Base-by-base conservation (phyloP, 2,797 vertebrate species). In the Gallinago stenura region DNA sequence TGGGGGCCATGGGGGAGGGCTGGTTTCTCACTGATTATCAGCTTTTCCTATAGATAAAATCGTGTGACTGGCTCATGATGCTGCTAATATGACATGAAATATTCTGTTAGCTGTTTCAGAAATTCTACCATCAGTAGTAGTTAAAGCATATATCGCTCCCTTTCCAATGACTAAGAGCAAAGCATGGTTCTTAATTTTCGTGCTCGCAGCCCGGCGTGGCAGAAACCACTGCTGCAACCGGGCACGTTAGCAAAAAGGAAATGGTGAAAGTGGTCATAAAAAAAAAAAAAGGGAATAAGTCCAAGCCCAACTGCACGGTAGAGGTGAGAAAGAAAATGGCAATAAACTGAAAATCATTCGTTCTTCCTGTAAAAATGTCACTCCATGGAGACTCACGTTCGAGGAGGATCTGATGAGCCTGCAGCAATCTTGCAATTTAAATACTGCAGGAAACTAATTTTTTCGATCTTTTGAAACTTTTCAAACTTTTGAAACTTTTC, bases 361-460 rank as follows among this genome's bases (percentile, higher is more conserved):
- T 64, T 72, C 57, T 81, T n/a, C 15, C 69, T 78, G 25, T 54
- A 41, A 15, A 75, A 19, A 54, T 20, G 31, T 43, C 24, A 0
- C 5, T 3, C 18, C 4, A 3, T 0, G 5, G 80, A 61, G 73
- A 37, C 28, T 56, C 13, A 7, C 1, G 1, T 56, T n/a, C 5
- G 37, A 78, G 60, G 26, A 13, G 77, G 43, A 3, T 11, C 37
- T n/a, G 62, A 28, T 0, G 8, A 48, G 35, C 33, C 61, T 46
- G 77, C 3, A 7, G 64, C 21, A 87, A 58, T 30, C 2, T 0
- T 20, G 51, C 7, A 9, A 28, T 35, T 61, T 28, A 33, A 61
- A 31, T n/a, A 6, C 39, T 11, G 26, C 60, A 35, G 61, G 17
- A 43, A 30, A 41, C 33, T 25, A 6, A 35, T 43, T 69, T 37